These are phyloP conservation scores for human DNA, from an alignment of 2,113 vertebrate species.

Conservation along the genomic window DNA sequence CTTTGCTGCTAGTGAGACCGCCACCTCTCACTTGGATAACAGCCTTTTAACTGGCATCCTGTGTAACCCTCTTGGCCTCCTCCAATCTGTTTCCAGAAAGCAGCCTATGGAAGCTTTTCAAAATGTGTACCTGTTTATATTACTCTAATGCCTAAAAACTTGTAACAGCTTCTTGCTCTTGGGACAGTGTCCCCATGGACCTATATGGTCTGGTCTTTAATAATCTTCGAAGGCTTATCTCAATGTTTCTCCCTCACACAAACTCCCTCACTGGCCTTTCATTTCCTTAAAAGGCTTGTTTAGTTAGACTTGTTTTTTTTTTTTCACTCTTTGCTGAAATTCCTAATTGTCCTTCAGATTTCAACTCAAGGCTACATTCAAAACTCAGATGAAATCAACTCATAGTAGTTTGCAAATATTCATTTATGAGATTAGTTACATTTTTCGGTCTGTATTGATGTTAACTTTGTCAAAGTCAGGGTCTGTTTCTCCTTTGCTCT, in stretches of 20 bases:
- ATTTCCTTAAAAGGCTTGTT: background rate
- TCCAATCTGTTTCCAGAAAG: background rate
- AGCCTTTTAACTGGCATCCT: too few relatives aligned
- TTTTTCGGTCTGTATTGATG: background rate
- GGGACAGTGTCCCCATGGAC: rapidly evolving
- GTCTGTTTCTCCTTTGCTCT: background rate
- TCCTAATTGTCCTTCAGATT: background rate
- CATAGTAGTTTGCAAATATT: background rate
- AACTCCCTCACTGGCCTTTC: background rate
- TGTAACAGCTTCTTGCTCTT: background rate
- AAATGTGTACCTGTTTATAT: background rate
- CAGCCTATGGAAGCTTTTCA: background rate
- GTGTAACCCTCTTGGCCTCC: too few relatives aligned
- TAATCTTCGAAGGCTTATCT: rapidly evolving
- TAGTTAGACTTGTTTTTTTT: background rate
- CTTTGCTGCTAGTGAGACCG: background rate
- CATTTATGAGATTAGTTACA: background rate
- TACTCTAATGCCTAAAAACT: background rate
- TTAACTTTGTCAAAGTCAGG: background rate
- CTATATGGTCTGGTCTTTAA: too few relatives aligned
- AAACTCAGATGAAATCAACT: background rate
- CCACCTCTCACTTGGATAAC: background rate
- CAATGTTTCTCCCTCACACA: background rate
- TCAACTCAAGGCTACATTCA: background rate
- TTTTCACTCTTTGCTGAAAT: background rate